A percentile compares a stretch with the other conserved stretches of the same genome.
phyloP scores from a whole-genome alignment of 2,888 invertebrate genomes.

The Luperina nickerlii region DNA sequence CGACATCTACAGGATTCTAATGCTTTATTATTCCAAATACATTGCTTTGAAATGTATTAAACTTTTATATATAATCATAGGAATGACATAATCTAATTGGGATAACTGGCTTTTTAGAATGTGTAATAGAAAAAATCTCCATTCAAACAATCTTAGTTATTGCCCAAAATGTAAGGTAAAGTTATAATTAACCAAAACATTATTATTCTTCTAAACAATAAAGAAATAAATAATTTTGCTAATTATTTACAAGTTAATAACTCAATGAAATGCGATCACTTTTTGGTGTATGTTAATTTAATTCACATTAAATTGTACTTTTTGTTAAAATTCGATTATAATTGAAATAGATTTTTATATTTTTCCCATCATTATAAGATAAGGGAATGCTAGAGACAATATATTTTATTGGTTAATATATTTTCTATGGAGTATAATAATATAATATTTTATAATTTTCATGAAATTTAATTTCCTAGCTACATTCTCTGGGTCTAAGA shows the following conservation, averaged over 20 bases:
- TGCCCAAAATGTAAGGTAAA: conserved; percentile 4
- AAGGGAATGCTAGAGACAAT: conserved; percentile 63
- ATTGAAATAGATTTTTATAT: conserved; percentile 33
- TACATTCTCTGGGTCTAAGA: conserved; percentile 40
- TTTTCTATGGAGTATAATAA: conserved; percentile 46
- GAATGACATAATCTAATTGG: background rate
- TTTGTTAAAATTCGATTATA: conserved; percentile 45
- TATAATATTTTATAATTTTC: conserved; percentile 32
- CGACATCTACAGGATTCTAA: background rate
- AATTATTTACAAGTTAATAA: conserved; percentile 52
- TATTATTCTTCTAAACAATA: conserved; percentile 5
- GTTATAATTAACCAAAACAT: conserved; percentile 5
- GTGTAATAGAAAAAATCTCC: background rate
- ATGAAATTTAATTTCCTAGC: conserved; percentile 53
- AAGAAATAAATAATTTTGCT: conserved; percentile 30
- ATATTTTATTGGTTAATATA: conserved; percentile 43
- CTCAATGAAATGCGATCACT: conserved; percentile 42
- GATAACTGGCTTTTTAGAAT: conserved; percentile 1
- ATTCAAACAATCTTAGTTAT: background rate
- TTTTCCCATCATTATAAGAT: conserved; percentile 40
- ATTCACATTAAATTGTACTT: conserved; percentile 64
- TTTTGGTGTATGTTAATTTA: conserved; percentile 37
- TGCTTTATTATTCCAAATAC: background rate
- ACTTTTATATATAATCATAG: background rate
- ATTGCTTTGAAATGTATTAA: conserved; percentile 22